These are phyloP conservation scores for Pseudococcus longispinus DNA, from an alignment of 2,888 invertebrate genomes.

Conservation along the genomic window DNA sequence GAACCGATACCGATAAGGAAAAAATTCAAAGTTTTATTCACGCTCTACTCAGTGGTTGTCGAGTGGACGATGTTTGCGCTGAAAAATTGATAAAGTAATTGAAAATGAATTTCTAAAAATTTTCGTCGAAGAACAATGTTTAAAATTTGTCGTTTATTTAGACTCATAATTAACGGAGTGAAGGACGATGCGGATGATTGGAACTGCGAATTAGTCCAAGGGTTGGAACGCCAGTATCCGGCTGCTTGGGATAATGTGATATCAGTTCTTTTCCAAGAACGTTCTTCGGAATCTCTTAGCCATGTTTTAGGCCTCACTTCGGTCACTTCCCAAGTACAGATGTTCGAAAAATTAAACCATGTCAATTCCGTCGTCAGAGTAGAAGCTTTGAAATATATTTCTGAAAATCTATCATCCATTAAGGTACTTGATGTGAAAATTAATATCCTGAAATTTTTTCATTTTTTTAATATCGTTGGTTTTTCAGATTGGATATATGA, in stretches of 20 bases:
- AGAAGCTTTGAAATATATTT: slow-evolving; percentile 72
- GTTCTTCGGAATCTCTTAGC: slow-evolving; percentile 13
- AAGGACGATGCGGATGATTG: not conserved
- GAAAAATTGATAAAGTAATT: slow-evolving; percentile 57
- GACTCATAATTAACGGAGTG: slow-evolving; percentile 23
- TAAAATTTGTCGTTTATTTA: not conserved
- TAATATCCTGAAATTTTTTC: not conserved
- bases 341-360: slow-evolving; percentile 71
- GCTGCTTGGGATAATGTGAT: slow-evolving; percentile 73
- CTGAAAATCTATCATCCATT: slow-evolving; percentile 68
- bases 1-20: slow-evolving; percentile 35
- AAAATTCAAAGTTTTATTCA: slow-evolving; percentile 44
- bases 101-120: not conserved
- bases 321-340: slow-evolving; percentile 32
- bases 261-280: not conserved
- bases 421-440: slow-evolving; percentile 64
- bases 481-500: slow-evolving; percentile 32
- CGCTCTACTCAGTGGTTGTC: not conserved
- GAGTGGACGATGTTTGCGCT: slow-evolving; percentile 56
- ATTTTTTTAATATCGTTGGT: not conserved
- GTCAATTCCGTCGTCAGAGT: slow-evolving; percentile 71
- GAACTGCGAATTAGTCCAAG: slow-evolving; percentile 65
- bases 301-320: slow-evolving; percentile 53
- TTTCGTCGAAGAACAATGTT: not conserved
- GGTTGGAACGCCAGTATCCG: slow-evolving; percentile 75